Conservation (phyloP, 2,888 invertebrate species). For the Lithophane semibrunnea region DNA sequence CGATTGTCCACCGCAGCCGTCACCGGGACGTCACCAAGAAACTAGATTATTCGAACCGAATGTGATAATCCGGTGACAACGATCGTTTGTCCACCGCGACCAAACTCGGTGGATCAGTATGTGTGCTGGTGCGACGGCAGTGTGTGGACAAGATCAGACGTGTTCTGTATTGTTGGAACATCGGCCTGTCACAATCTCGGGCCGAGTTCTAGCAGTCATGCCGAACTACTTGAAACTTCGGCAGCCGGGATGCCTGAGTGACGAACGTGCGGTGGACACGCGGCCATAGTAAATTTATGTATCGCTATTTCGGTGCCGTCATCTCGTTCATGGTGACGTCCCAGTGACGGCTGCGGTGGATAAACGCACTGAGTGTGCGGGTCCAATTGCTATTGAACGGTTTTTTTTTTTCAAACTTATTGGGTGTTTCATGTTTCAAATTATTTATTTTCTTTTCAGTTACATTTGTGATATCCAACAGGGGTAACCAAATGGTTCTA, state of each 20-base stretch:
- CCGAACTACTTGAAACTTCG: no score
- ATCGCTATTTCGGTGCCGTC: no score
- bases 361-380: background rate
- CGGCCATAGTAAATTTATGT: no score
- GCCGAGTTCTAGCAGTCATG: background rate
- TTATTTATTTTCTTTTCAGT: constrained; percentile 45
- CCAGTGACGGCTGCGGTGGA: no score
- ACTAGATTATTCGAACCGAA: background rate
- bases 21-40: background rate
- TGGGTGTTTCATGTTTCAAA: background rate
- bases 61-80: background rate
- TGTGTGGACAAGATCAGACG: background rate
- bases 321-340: no score
- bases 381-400: no score
- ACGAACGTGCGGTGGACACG: no score
- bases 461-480: constrained; percentile 54
- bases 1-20: background rate
- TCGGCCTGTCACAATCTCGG: background rate
- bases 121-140: background rate
- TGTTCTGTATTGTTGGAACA: background rate
- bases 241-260: no score
- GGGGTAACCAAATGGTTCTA: constrained; percentile 60
- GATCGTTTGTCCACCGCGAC: background rate
- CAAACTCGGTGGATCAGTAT: background rate
- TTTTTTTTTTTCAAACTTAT: background rate